These are phyloP conservation scores for Macroramphosus scolopax DNA, from an alignment of 2,797 vertebrate species.

Conservation along the genomic window DNA sequence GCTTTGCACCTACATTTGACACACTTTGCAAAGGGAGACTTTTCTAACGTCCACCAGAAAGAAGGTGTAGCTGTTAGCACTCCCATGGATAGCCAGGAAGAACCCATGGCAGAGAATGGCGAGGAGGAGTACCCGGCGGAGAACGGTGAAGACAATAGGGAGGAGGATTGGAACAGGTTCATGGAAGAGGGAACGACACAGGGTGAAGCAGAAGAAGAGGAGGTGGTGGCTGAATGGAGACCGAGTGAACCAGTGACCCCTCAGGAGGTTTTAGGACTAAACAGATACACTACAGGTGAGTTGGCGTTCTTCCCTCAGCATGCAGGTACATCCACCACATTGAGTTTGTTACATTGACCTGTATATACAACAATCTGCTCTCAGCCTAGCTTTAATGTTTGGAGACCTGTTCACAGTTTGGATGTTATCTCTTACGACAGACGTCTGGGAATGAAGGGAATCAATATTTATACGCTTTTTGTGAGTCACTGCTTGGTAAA, in stretches of 20 bases:
- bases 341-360: too few species aligned
- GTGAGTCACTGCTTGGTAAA: too few species aligned
- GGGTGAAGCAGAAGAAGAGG: conserved; percentile 3
- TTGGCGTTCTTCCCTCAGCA: not conserved
- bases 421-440: too few species aligned
- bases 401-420: too few species aligned
- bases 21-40: conserved; percentile 16
- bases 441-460: too few species aligned
- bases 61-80: too few species aligned
- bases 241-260: conserved; percentile 56
- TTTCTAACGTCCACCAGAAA: too few species aligned
- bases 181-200: conserved; percentile 17
- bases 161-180: conserved; percentile 60
- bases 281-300: conserved; percentile 64
- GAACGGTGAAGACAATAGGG: conserved; percentile 1
- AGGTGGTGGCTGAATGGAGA: conserved; percentile 36
- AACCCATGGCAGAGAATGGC: conserved; percentile 6
- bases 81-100: conserved; percentile 41
- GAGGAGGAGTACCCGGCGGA: conserved; percentile 15
- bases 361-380: too few species aligned
- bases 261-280: conserved; percentile 56
- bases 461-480: too few species aligned
- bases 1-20: not conserved
- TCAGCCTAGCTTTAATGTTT: too few species aligned
- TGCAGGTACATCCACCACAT: too few species aligned